Base-by-base conservation (phyloP, 2,888 invertebrate species). In the Parnassius glacialis region DNA sequence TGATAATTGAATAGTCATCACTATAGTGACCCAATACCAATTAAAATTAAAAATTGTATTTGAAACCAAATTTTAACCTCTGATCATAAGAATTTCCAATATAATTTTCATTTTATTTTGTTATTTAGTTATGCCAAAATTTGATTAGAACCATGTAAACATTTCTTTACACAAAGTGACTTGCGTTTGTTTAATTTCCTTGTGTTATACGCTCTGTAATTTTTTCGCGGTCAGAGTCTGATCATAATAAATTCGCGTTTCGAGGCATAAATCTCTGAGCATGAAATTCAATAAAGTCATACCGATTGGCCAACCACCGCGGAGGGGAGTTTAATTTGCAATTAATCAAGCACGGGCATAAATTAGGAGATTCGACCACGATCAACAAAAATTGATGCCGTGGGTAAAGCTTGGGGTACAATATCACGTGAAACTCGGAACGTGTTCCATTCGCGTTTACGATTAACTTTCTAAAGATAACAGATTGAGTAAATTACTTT, bases 231-330 rank as follows among this genome's bases (percentile, higher is more conserved):
- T 57, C 52, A 25, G 52, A n/a, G 61, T 60, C 61, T 57, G 64
- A 64, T 76, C 76, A 83, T 81, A 85, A 88, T 87, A 87, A 87
- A 87, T 88, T 85, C 78, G 80, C 80, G 78, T 83, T 83, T 74
- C 80, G 25, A 73, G 70, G 68, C 84, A 89, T 90, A 87, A 90
- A 90, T 90, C 88, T 86, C 75, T 68, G 72, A 65, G 80, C 83
- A 83, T 84, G 87, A 90, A 89, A 91, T 90, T 91, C 89, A 91
- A 91, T 90, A 90, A 91, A 90, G 90, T 89, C 84, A 85, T 90
- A 90, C 79, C 77, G 78, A 79, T 81, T 78, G 74, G 74, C 70
- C 81, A 75, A 85, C 87, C 87, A 81, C 86, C 84, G 78, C 77
- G 81, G 79, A 73, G 83, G 78, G 77, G 83, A 84, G 84, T 86